phyloP scores from a whole-genome alignment of 2,888 invertebrate genomes.

The Stenichneumon culpator region DNA sequence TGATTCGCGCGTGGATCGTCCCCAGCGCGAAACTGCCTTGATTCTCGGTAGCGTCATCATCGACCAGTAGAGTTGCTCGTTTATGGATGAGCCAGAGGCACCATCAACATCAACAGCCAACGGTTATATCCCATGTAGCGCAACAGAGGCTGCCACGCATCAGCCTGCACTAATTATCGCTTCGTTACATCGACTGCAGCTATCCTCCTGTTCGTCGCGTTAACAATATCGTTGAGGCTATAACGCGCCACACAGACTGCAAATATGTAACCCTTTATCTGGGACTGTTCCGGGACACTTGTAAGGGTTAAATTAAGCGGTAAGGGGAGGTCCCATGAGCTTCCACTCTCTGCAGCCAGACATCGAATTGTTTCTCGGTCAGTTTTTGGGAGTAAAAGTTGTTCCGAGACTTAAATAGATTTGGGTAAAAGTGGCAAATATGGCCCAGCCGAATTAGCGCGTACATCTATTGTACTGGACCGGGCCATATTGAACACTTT shows the following conservation, averaged over 20 bases:
- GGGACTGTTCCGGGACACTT: no score
- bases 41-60: conserved; percentile 29
- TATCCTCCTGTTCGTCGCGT: conserved; percentile 24
- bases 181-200: conserved; percentile 52
- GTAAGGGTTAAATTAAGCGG: no score
- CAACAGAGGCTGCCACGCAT: conserved; percentile 16
- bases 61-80: conserved; percentile 22
- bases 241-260: neutral
- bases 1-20: conserved; percentile 20
- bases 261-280: neutral
- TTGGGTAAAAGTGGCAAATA: no score
- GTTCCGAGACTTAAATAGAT: no score
- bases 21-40: conserved; percentile 28
- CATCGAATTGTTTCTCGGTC: no score
- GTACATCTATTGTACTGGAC: no score
- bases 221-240: conserved; percentile 49
- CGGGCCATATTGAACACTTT: no score
- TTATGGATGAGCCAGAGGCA: conserved; percentile 32
- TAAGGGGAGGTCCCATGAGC: no score
- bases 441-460: no score
- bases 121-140: conserved; percentile 20
- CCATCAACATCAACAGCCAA: conserved; percentile 24
- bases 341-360: no score
- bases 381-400: no score
- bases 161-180: conserved; percentile 58